Percentiles rank a stretch among this genome's conserved stretches.
Evolutionary conservation across 2,797 vertebrate species (phyloP).

Genomic region (Halcyon leucocephala): DNA sequence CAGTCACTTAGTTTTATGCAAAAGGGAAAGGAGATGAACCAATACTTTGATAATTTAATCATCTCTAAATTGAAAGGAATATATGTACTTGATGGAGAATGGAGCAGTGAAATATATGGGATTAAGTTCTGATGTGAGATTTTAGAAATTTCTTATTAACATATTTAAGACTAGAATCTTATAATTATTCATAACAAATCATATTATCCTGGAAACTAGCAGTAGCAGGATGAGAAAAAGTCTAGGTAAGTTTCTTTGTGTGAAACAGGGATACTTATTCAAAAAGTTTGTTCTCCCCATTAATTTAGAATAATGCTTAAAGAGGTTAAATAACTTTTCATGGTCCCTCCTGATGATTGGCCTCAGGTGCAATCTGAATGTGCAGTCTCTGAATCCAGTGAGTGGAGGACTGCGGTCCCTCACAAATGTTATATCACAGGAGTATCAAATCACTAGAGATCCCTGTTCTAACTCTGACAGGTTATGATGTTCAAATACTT

Average conservation of each 20-base stretch:
- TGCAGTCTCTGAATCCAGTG: background rate
- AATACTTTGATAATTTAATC: conserved; percentile 18
- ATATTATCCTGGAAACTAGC: fast-evolving
- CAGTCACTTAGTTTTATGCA: background rate
- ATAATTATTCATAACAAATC: background rate
- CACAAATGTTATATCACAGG: fast-evolving
- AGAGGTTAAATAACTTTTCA: background rate
- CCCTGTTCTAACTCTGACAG: background rate
- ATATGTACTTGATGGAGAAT: background rate
- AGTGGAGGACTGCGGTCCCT: background rate
- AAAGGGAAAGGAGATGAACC: conserved; percentile 2
- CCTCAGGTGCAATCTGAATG: fast-evolving
- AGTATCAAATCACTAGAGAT: background rate
- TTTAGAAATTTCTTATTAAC: background rate
- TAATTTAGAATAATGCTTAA: background rate
- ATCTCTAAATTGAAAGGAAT: background rate
- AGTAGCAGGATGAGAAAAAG: background rate
- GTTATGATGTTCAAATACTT: background rate
- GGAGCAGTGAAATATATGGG: background rate
- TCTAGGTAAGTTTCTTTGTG: background rate
- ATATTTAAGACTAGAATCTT: background rate
- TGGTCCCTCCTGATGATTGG: fast-evolving
- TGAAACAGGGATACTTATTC: background rate
- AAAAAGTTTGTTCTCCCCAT: background rate
- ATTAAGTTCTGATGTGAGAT: background rate